Percentiles rank a stretch among this genome's conserved stretches.
These are phyloP conservation scores for Xestia rhomboidea DNA, from an alignment of 2,888 invertebrate genomes.

Conservation along the genomic window DNA sequence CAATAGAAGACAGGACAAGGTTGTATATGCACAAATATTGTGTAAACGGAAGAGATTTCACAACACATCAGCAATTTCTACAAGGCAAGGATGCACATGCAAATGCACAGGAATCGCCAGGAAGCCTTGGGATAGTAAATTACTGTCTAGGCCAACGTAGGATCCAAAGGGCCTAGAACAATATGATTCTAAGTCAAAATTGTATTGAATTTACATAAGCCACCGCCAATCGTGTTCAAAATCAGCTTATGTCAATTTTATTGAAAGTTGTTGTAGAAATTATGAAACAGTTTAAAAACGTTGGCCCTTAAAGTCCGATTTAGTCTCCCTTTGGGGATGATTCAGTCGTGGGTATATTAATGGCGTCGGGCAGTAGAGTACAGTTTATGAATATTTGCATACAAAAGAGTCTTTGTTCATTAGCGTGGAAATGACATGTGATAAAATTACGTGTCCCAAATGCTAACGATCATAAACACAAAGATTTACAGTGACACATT, in stretches of 20 bases:
- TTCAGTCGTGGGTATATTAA: not conserved
- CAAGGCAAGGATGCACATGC: not conserved
- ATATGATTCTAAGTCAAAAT: not conserved
- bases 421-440: not conserved
- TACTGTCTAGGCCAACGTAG: not conserved
- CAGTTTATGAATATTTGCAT: not conserved
- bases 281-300: not conserved
- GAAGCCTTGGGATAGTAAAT: not conserved
- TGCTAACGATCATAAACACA: constrained; percentile 15
- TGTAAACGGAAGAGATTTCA: not conserved
- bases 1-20: constrained; percentile 48
- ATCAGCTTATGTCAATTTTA: not conserved
- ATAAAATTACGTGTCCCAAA: constrained; percentile 13
- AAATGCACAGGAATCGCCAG: not conserved
- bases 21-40: not conserved
- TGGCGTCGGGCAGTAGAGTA: not conserved
- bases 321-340: not conserved
- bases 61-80: not conserved
- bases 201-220: not conserved
- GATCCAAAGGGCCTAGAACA: not conserved
- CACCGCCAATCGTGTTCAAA: not conserved
- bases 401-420: not conserved
- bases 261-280: not conserved
- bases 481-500: constrained; percentile 12
- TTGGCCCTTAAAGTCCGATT: not conserved